Evolutionary conservation across 2,797 vertebrate species (phyloP), one percentile per base, ranked within the genome.

Genomic region (Tapirus indicus): DNA sequence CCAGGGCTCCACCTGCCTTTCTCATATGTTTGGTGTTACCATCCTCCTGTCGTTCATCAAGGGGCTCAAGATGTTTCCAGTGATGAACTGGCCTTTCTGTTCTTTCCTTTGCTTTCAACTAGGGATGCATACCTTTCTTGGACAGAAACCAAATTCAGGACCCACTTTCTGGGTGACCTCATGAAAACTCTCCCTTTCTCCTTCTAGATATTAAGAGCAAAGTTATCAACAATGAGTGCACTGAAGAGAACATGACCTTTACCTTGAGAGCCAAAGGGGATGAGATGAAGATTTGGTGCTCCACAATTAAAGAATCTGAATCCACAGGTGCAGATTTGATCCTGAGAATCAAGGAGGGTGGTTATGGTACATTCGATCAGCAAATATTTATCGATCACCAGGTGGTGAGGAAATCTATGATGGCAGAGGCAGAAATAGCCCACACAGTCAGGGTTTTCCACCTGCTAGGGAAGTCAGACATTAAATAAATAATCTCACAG

Each of bases 161-260:
- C 60, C 20, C 7, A 16, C 32, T 74, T 75, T 74, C 38, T 23
- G 5, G 20, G 47, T 47, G 64, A 72, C 12, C 3, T 21, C 47
- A 35, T 13, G 25, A 17, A 47, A 29, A 17, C 6, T 35, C 16
- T 32, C 4, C 49, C 10, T 77, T 77, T 97, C 32, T 94, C n/a
- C 52, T 94, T 89, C 72, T 35, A 98, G 98, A 93, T 3, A 87
- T 98, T 0, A 56, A 97, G 14, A 97, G 95, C 84, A 97, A 93
- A 95, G 83, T 98, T 13, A 93, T 98, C 21, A 29, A 58, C 14
- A 62, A 93, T 2, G 82, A 79, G 21, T 98, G 97, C 27, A 2
- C 4, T 1, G 8, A 3, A 17, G 32, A 88, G 44, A 88, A 94
- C 1, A 2, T 21, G 10, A 11, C 0, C 47, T 78, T 98, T n/a